Base-by-base conservation (phyloP, 2,113 vertebrate species). In the Machaerirhynchus nigripectus region DNA sequence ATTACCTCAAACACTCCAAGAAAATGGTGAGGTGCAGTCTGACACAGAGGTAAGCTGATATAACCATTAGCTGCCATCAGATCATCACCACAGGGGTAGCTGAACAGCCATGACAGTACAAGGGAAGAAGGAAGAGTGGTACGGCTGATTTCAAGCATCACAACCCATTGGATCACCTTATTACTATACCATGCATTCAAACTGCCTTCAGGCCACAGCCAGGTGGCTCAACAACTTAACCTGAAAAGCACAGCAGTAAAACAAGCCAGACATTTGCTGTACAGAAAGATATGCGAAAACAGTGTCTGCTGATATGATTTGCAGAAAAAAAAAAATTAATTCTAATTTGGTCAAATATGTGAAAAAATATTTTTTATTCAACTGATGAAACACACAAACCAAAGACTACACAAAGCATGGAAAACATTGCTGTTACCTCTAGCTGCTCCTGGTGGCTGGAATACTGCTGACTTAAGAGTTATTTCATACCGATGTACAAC, bases 181-280 rank as follows among this genome's bases (percentile, higher is more conserved):
- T 84, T 93, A 87, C 89, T 61, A 31, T 12, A 67, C 46, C 67
- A 33, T 67, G 89, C 77, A 53, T 40, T 87, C 88, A 39, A 39
- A 84, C 27, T 63, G 83, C 96, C 94, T 93, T 86, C 83, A 75
- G 75, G 90, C 68, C 88, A 75, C 0, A 2, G 68, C 60, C 83
- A 94, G 83, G 93, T 95, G 94, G 65, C 60, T 90, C 83, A 82
- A 73, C 73, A 92, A 57, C 88, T 74, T 71, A 60, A 75, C 78
- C 65, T 84, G 64, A 80, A 84, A 92, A 94, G 55, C 86, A 84
- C 28, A 74, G 73, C 85, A 60, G 50, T 70, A 86, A 59, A 96
- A 84, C n/a, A 74, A 95, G 46, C 40, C 67, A 94, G 67, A 61
- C 46, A 73, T 84, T 88, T 90, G 68, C 50, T 71, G 5, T 40